Base-by-base conservation (phyloP, 2,797 vertebrate genomes). In the Triplophysa bombifrons region DNA sequence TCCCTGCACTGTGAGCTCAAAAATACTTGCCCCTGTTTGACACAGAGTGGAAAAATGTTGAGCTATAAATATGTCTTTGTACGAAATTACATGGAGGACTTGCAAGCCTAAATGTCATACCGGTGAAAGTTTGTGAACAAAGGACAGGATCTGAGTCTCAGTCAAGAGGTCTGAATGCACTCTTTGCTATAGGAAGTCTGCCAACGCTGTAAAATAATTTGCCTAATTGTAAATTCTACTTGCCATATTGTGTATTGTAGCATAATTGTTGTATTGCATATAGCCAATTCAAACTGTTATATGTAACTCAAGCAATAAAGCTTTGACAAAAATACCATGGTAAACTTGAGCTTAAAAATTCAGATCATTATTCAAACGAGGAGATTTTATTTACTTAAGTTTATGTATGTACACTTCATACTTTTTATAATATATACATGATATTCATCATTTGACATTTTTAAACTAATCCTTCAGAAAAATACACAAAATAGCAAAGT, bases 251-350 rank as follows among this genome's bases (percentile, higher is more conserved):
- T 92, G 89, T 91, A 93, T 87, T 94, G 91, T 93, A 92, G 87
- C 82, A 93, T 93, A 93, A 92, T 92, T 90, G 89, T 90, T 92
- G 91, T 92, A 92, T 92, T 93, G 89, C 91, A 91, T 91, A 84
- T 86, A 89, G 87, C 90, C 90, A 88, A 80, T 86, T 90, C 89
- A 41, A 90, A 91, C 86, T 89, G 89, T 91, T 91, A 90, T 88
- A 89, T 92, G 91, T 92, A 88, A 91, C 92, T 90, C 88, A 89
- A 92, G 93, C 93, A 95, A 95, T 95, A 95, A 95, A 93, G 90
- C 88, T 89, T 91, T 92, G 86, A 92, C 89, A 91, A 87, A 88
- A 76, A 87, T 76, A 66, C 19, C 19, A 20, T 38, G 66, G 67
- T 38, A 46, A 44, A 11, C 14, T 30, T 19, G 1, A 10, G 17